Base-by-base conservation (phyloP, 2,113 vertebrate genomes). In the Varanus salvator region DNA sequence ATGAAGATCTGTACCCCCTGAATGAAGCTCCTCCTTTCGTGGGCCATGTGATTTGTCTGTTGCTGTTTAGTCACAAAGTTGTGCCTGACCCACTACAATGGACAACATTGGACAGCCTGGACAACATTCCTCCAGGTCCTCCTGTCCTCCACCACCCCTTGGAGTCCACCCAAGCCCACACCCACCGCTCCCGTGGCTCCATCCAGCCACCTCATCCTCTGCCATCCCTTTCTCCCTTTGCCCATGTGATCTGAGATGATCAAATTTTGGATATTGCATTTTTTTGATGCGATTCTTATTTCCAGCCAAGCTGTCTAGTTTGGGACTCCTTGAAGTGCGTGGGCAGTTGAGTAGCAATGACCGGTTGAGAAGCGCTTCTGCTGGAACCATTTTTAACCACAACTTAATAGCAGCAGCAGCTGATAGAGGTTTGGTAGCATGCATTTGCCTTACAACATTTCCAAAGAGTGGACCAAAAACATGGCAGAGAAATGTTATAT, bases 361-460 rank as follows among this genome's bases (percentile, higher is more conserved):
- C 78, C 54, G 31, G 89, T 84, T 50, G 90, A 84, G 68, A 7
- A 90, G 91, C 34, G 90, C 92, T 94, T 6, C 75, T 72, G 89
- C 87, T 90, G 29, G 19, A 82, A 84, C 90, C 38, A 77, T 93
- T 23, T 29, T 95, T 94, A 95, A 94, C 96, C 95, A 95, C 95
- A 95, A 85, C 94, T 44, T 44, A 94, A 95, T 64, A 91, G 94
- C 69, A 29, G 38, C 38, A 44, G 38, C 38, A 44, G 38, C 34
- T 94, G 69, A 88, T 94, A 89, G 92, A 96, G 93, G 92, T 93
- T 93, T 95, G 92, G 93, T 90, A 92, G 86, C 89, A 90, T 94
- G 94, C 95, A 96, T 96, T 97, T 93, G 93, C 96, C 92, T 93
- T 93, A 87, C 84, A 89, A 52, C 93, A 91, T 96, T 97, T 96